phyloP scores from a whole-genome alignment of 2,797 vertebrate species.

The Pangasius krempfi region DNA sequence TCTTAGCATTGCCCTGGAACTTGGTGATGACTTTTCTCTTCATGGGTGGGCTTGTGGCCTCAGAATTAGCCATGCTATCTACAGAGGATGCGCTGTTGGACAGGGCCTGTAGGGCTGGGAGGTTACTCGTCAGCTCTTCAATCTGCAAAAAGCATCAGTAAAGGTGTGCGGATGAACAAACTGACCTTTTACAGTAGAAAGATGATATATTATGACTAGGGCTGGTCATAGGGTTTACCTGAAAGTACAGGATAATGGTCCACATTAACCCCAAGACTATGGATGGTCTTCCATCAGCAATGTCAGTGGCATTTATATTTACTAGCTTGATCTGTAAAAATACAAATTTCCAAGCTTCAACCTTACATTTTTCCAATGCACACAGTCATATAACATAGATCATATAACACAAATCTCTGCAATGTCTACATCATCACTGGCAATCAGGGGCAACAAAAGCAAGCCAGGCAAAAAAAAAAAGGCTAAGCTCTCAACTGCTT shows the following conservation, averaged over 20 bases:
- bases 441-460: conserved; percentile 63
- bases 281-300: conserved; percentile 94
- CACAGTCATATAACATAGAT: background rate
- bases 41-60: conserved; percentile 89
- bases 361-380: background rate
- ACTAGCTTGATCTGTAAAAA: conserved; percentile 93
- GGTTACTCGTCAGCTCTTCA: conserved; percentile 96
- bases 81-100: conserved; percentile 92
- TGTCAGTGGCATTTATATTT: conserved; percentile 97
- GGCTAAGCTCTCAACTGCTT: background rate
- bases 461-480: conserved; percentile 53
- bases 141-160: conserved; percentile 76
- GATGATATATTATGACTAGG: background rate
- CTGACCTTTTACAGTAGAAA: conserved; percentile 7
- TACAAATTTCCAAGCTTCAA: conserved; percentile 39
- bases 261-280: conserved; percentile 96
- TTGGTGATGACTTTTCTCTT: conserved; percentile 91
- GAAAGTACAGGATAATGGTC: conserved; percentile 98
- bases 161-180: background rate
- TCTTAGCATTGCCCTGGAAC: conserved; percentile 92
- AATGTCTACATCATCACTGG: background rate
- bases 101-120: conserved; percentile 86
- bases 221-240: conserved; percentile 76
- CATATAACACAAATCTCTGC: conserved; percentile 1
- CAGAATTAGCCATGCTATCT: conserved; percentile 86